Evolutionary conservation across 2,888 invertebrate genomes (phyloP).

Genomic region (Leucophora obtusa): DNA sequence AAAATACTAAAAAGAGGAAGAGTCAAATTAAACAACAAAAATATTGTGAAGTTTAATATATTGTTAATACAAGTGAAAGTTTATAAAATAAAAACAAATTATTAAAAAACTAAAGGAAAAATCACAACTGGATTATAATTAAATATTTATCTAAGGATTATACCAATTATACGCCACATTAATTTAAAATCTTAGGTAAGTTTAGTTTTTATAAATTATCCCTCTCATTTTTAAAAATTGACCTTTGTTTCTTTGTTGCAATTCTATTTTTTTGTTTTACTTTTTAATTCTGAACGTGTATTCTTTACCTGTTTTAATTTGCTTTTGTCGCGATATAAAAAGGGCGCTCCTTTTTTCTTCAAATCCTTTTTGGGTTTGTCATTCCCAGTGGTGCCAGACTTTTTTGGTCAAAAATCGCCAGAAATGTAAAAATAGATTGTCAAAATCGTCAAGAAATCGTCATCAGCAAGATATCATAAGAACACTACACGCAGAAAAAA

Average conservation of each 20-base stretch:
- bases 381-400: too few species aligned
- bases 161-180: background rate
- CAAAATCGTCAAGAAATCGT: too few species aligned
- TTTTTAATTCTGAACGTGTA: constrained; percentile 8
- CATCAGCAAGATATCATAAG: too few species aligned
- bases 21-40: background rate
- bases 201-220: background rate
- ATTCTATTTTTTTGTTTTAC: constrained; percentile 19
- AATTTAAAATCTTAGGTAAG: constrained; percentile 37
- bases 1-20: constrained; percentile 4
- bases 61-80: constrained; percentile 51
- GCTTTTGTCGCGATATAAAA: constrained; percentile 20
- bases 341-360: constrained; percentile 63
- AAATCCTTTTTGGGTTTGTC: constrained; percentile 49
- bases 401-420: too few species aligned
- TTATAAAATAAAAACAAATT: constrained; percentile 9
- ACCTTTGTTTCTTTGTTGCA: constrained; percentile 62
- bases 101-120: constrained; percentile 24
- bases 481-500: too few species aligned
- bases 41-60: constrained; percentile 10
- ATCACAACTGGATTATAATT: too few species aligned
- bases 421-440: too few species aligned
- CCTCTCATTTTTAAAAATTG: constrained; percentile 37
- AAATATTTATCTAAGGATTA: too few species aligned
- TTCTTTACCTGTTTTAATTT: constrained; percentile 43